Conservation (phyloP, 2,113 vertebrate species). For the Lepisosteus oculatus region DNA sequence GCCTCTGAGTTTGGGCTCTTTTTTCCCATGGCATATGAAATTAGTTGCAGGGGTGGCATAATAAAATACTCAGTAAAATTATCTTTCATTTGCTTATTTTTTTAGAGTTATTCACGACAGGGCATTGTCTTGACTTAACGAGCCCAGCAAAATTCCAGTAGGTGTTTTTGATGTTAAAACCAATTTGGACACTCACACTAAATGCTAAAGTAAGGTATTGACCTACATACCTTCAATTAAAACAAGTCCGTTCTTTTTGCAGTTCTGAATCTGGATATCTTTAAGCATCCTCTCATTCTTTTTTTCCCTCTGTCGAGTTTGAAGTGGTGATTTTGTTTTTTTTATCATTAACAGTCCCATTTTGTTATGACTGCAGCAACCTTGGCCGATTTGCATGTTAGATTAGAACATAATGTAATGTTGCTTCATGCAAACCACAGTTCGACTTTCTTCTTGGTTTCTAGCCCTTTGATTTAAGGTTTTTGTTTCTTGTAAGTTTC, state of each 20-base stretch:
- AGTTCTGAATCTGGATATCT: slow-evolving; percentile 46
- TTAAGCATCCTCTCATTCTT: background rate
- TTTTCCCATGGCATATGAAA: too few species aligned
- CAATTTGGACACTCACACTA: too few species aligned
- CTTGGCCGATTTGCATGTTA: slow-evolving; percentile 40
- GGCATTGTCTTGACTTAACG: too few species aligned
- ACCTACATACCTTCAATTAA: background rate
- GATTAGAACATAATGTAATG: slow-evolving; percentile 47
- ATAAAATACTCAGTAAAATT: too few species aligned
- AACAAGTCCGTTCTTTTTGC: slow-evolving; percentile 39
- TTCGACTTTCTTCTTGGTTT: slow-evolving; percentile 27
- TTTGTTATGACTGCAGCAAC: slow-evolving; percentile 57
- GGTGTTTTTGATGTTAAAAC: too few species aligned
- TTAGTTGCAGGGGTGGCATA: too few species aligned
- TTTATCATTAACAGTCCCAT: slow-evolving; percentile 29
- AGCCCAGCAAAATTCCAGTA: too few species aligned
- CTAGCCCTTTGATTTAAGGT: background rate
- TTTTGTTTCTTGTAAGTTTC: background rate
- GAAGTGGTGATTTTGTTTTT: slow-evolving; percentile 42
- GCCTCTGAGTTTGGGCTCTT: too few species aligned
- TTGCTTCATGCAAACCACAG: slow-evolving; percentile 30
- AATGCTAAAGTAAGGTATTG: too few species aligned
- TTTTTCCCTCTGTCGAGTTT: slow-evolving; percentile 33
- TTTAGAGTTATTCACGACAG: too few species aligned
- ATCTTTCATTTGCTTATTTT: too few species aligned